Evolutionary conservation across 2,113 vertebrate species (phyloP), one percentile per base, ranked within the genome.

Genomic region (Plectropomus leopardus): DNA sequence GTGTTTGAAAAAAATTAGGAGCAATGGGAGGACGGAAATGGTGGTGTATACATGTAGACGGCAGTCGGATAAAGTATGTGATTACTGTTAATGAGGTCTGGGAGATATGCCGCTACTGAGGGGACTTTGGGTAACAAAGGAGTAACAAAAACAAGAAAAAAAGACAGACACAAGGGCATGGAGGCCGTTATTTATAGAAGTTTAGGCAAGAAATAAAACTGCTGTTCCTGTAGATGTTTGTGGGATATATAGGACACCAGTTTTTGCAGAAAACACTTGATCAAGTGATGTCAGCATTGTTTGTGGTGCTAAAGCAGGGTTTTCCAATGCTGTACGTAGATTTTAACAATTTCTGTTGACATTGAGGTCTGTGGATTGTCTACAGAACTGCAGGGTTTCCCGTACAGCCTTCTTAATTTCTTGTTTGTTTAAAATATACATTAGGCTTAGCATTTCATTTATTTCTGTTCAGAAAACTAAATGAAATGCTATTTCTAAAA

Each of bases 1-100:
- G 63, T 73, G 74, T 85, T 75, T 83, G 55, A 83, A 84, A 82
- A 84, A 86, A 60, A 82, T 72, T 44, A 63, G 51, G 59, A 54
- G 71, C 57, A 72, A 57, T 54, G 17, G 40, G 17, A 69, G 69
- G 54, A 51, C 19, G 23, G 30, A 65, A 55, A 63, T 26, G 6
- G 28, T 34, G 42, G 69, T n/a, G 55, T 47, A 77, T 47, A 50
- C 44, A 51, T 7, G 36, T 30, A 73, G 42, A 55, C 45, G 77
- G 15, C 4, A 80, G 63, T 64, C 6, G 7, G 74, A 65, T 48
- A 66, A 72, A 80, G 26, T 60, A 58, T 42, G 61, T 11, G 30
- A 70, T 23, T 8, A 36, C 36, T 85, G 28, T 61, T 78, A 69
- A 58, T 54, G 36, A 66, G 16, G 13, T 47, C 64, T 75, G 11